Evolutionary conservation across 2,888 invertebrate species (phyloP).

Genomic region (Netelia virgata): DNA sequence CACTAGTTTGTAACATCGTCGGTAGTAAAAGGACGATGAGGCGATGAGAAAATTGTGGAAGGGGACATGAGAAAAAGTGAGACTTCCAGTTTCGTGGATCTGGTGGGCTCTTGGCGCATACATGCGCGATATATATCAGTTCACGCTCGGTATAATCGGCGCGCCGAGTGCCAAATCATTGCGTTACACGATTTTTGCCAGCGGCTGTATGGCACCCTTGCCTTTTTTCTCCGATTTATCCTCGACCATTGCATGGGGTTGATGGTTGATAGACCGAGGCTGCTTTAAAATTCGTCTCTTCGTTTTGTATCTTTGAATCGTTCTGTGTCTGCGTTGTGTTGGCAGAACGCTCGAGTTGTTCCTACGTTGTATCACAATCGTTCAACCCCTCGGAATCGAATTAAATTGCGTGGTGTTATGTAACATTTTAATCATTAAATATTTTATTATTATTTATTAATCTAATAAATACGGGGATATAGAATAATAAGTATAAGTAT

Average conservation of each 20-base stretch:
- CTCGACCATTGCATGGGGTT: not conserved
- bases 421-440: not conserved
- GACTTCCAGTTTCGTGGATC: not conserved
- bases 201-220: constrained; percentile 14
- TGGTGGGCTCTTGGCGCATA: constrained; percentile 3
- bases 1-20: not conserved
- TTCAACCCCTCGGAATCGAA: too few relatives aligned
- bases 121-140: constrained; percentile 21
- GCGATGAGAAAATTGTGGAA: not conserved
- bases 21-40: not conserved
- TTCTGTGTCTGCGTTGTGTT: not conserved
- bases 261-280: not conserved
- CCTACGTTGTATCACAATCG: too few relatives aligned
- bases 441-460: not conserved
- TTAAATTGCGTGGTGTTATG: too few relatives aligned
- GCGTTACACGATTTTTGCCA: constrained; percentile 10
- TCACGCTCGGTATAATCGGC: constrained; percentile 47
- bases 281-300: not conserved
- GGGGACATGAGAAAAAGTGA: not conserved
- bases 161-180: constrained; percentile 58
- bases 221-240: constrained; percentile 26
- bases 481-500: constrained; percentile 1
- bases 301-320: not conserved
- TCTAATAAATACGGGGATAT: constrained; percentile 35
- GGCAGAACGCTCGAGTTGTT: not conserved